Evolutionary conservation across 2,888 invertebrate species (phyloP).

Genomic region (Thalpophila matura): DNA sequence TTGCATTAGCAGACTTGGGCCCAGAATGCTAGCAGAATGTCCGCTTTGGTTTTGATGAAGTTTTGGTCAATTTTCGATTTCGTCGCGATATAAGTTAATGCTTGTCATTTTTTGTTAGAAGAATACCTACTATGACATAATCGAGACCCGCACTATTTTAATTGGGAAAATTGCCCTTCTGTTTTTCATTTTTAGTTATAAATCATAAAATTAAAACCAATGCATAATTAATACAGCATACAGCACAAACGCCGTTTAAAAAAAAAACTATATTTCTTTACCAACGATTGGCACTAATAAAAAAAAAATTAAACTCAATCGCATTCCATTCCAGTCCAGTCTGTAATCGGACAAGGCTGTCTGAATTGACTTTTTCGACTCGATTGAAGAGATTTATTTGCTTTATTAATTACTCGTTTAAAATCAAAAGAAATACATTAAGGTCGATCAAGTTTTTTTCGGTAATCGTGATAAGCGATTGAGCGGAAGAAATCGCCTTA

Average conservation of each 20-base stretch:
- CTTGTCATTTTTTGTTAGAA: no score
- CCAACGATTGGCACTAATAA: constrained; percentile 30
- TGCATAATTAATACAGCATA: no score
- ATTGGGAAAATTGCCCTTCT: no score
- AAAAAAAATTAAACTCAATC: constrained; percentile 33
- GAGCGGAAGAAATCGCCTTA: constrained; percentile 19
- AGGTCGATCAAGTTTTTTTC: constrained; percentile 49
- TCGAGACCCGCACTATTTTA: no score
- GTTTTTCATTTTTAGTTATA: no score
- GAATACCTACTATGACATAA: no score
- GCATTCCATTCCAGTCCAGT: constrained; percentile 57
- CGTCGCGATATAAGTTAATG: no score
- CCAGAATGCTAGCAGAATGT: no score
- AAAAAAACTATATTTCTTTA: constrained; percentile 14
- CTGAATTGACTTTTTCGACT: constrained; percentile 55
- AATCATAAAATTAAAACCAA: no score
- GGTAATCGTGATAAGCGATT: constrained; percentile 19
- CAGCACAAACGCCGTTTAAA: constrained; percentile 15
- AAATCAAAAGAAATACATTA: constrained; percentile 57
- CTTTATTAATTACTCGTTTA: constrained; percentile 62
- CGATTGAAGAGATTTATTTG: constrained; percentile 65
- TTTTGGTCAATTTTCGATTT: no score
- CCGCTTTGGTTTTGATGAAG: no score
- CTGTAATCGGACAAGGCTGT: constrained; percentile 43
- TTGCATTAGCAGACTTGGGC: no score